Conservation (phyloP, 2,113 vertebrate species). For the Sialia sialis region DNA sequence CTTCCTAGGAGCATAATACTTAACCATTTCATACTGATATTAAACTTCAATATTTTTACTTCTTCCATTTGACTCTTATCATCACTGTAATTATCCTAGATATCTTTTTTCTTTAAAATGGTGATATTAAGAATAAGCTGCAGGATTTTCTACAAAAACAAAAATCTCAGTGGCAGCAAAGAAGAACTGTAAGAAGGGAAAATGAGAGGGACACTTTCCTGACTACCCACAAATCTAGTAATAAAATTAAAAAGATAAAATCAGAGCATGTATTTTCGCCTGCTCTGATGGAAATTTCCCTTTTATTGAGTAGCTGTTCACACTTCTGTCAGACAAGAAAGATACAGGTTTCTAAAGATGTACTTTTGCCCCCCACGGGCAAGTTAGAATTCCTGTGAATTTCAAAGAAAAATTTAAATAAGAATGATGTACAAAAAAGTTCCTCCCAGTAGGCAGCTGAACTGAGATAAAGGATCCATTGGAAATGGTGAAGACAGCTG, state of each 20-base stretch:
- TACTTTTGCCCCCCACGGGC: neutral
- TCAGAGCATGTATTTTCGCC: neutral
- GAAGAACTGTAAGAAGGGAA: neutral
- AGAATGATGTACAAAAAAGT: neutral
- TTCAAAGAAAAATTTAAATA: neutral
- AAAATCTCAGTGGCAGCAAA: neutral
- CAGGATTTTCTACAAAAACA: neutral
- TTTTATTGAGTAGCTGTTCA: neutral
- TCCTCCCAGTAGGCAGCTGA: neutral
- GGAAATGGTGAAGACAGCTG: neutral
- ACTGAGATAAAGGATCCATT: neutral
- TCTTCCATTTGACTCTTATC: neutral
- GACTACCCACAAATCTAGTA: neutral
- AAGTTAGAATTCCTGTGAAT: neutral
- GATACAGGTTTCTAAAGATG: neutral
- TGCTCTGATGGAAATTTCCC: neutral
- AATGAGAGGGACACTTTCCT: neutral
- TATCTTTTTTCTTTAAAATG: neutral
- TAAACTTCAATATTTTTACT: neutral
- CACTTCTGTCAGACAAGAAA: neutral
- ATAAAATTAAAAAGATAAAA: neutral
- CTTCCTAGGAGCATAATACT: neutral
- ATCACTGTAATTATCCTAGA: neutral
- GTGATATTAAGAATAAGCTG: neutral
- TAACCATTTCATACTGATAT: neutral